phyloP scores from a whole-genome alignment of 92 coral and sea anemone species.

The Anthopleura xanthogrammica region DNA sequence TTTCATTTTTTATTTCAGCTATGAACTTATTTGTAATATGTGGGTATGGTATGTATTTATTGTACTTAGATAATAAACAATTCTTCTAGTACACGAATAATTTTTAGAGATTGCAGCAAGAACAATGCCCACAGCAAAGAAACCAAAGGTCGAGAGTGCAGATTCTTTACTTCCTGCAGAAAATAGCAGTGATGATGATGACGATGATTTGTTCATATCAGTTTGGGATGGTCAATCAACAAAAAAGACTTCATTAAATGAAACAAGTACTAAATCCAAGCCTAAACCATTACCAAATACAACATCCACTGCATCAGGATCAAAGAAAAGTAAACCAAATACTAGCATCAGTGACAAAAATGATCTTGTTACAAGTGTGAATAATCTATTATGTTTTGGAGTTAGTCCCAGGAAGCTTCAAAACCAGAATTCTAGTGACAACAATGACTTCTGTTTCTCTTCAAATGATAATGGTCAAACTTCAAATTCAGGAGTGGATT shows the following conservation, averaged over 20 bases:
- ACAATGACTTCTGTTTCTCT: background rate
- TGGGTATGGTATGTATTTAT: too few relatives aligned
- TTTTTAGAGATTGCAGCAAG: background rate
- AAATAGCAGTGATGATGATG: conserved; percentile 4
- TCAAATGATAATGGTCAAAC: background rate
- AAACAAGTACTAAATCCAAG: background rate
- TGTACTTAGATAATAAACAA: too few relatives aligned
- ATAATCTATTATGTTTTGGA: background rate
- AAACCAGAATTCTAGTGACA: background rate
- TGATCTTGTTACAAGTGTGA: background rate
- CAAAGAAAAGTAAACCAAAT: background rate
- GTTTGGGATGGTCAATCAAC: conserved; percentile 17
- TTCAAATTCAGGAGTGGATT: background rate
- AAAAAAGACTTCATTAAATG: background rate
- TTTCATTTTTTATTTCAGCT: too few relatives aligned
- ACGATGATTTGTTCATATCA: conserved; percentile 19
- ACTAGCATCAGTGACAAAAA: background rate
- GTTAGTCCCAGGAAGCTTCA: background rate
- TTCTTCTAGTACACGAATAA: background rate
- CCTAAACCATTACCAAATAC: background rate
- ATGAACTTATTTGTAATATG: too few relatives aligned
- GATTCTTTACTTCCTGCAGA: background rate
- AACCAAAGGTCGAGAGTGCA: background rate
- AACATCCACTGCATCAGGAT: background rate
- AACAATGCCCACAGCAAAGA: conserved; percentile 10